Percentiles rank a stretch among this genome's conserved stretches.
Evolutionary conservation across 2,113 vertebrate genomes (phyloP).

Genomic region (Gnathonemus longibarbis): DNA sequence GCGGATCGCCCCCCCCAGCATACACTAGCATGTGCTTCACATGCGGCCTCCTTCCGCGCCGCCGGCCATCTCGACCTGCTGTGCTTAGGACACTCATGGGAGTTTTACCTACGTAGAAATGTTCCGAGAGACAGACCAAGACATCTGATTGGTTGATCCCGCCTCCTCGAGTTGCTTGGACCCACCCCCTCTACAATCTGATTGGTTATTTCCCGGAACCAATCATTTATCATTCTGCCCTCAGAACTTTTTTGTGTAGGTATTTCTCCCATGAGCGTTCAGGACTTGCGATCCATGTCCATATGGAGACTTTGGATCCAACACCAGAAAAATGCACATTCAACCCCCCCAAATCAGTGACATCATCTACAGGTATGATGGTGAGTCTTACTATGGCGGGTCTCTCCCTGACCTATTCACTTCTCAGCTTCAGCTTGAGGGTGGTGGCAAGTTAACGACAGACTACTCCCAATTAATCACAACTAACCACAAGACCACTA

Average conservation of each 20-base stretch:
- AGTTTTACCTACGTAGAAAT: neutral
- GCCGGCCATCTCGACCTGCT: neutral
- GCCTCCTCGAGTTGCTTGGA: neutral
- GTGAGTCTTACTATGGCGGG: neutral
- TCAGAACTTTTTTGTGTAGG: neutral
- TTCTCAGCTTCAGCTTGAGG: neutral
- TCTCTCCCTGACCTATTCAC: neutral
- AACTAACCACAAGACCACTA: neutral
- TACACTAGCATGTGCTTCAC: neutral
- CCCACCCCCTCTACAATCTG: neutral
- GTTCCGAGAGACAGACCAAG: neutral
- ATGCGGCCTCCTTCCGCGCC: neutral
- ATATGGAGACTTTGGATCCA: neutral
- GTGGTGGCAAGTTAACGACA: constrained; percentile 17
- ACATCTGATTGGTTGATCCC: neutral
- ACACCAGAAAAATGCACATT: neutral
- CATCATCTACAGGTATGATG: neutral
- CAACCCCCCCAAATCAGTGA: neutral
- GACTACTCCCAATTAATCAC: constrained; percentile 16
- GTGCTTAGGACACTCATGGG: neutral
- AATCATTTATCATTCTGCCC: neutral
- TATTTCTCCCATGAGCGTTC: neutral
- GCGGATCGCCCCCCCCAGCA: neutral
- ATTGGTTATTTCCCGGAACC: neutral
- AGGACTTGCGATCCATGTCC: neutral